Evolutionary conservation across 2,888 invertebrate species (phyloP).

Genomic region (Drosophila aldrichi): DNA sequence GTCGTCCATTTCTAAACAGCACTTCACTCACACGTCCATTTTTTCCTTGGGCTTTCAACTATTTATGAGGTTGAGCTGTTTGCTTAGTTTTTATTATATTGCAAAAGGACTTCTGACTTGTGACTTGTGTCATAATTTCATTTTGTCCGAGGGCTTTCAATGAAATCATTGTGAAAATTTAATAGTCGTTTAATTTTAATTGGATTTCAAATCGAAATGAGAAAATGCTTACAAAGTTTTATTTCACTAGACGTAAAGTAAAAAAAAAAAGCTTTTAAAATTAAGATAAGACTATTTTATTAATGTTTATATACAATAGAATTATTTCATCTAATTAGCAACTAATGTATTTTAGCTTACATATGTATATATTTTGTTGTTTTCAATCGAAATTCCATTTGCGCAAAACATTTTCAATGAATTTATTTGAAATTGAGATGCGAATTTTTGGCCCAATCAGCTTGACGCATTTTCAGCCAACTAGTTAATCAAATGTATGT

Average conservation of each 20-base stretch:
- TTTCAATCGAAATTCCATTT: conserved; percentile 5
- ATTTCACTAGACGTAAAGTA: background rate
- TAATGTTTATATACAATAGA: background rate
- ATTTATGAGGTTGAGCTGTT: conserved; percentile 64
- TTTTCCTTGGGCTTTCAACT: conserved; percentile 51
- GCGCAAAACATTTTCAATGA: conserved; percentile 6
- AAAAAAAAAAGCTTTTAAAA: background rate
- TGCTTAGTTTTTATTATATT: conserved; percentile 62
- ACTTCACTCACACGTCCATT: background rate
- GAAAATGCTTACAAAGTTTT: background rate
- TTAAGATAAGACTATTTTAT: background rate
- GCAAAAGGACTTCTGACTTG: conserved; percentile 45
- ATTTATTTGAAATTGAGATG: conserved; percentile 6
- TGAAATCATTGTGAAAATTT: conserved; percentile 12
- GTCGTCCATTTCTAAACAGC: background rate
- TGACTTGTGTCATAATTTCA: conserved; percentile 59
- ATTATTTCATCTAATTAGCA: background rate
- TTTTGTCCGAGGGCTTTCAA: conserved; percentile 15
- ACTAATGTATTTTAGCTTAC: background rate
- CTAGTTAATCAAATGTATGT: conserved; percentile 2
- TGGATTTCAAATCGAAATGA: conserved; percentile 2
- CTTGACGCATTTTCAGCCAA: conserved; percentile 5
- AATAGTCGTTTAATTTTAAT: conserved; percentile 7
- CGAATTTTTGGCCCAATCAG: conserved; percentile 4
- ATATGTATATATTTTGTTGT: background rate